These are phyloP conservation scores for Pardalotus punctatus DNA, from an alignment of 2,113 vertebrate species.

Conservation along the genomic window DNA sequence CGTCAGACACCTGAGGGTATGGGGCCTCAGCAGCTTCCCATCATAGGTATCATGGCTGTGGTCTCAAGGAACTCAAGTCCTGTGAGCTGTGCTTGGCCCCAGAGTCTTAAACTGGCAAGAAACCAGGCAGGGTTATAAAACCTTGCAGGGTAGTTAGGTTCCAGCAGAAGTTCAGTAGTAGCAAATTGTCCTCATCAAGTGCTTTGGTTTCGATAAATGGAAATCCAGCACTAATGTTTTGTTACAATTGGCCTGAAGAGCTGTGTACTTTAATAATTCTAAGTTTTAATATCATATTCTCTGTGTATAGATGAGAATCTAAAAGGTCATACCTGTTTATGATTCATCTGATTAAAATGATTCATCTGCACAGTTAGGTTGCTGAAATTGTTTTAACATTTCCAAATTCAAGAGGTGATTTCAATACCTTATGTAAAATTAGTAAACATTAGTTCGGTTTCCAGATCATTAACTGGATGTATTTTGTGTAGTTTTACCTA, in stretches of 20 bases:
- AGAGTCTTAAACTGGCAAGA: neutral
- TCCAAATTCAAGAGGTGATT: neutral
- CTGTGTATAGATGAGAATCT: neutral
- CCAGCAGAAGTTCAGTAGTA: neutral
- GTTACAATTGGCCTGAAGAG: neutral
- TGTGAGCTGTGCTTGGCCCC: neutral
- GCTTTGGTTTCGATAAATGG: neutral
- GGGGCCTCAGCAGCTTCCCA: neutral
- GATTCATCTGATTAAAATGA: constrained; percentile 8
- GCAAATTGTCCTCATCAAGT: neutral
- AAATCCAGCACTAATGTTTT: neutral
- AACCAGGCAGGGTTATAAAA: neutral
- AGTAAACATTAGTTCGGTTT: neutral
- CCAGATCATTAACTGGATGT: neutral
- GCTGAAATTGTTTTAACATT: neutral
- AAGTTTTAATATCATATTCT: neutral
- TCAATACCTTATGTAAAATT: neutral
- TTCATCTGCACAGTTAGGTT: neutral
- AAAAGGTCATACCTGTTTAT: neutral
- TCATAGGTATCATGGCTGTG: neutral
- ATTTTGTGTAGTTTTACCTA: neutral
- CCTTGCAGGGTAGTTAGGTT: neutral
- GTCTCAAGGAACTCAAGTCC: neutral
- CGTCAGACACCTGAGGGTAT: neutral
- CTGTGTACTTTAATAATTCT: neutral